A percentile compares a stretch with the other conserved stretches of the same genome.
Evolutionary conservation across 1,140 invertebrate species (phyloP).

Genomic region (Apis laboriosa): DNA sequence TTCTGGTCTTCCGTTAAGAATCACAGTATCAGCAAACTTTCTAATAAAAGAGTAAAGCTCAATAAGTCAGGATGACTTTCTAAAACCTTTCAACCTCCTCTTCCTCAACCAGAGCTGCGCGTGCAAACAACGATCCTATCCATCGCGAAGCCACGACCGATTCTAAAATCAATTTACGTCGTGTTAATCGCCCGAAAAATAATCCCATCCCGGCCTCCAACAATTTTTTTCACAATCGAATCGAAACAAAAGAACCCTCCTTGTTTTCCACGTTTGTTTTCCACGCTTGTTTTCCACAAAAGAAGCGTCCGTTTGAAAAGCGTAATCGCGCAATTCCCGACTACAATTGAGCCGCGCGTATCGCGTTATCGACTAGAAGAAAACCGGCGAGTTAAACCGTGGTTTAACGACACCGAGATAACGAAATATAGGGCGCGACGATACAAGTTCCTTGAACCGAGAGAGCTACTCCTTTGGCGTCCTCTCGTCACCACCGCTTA

Average conservation of each 20-base stretch:
- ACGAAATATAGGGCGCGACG: constrained; percentile 35
- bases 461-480: background rate
- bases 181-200: too few species aligned
- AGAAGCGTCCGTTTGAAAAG: background rate
- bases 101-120: background rate
- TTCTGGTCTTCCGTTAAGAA: too few species aligned
- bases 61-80: background rate
- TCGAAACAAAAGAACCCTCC: too few species aligned
- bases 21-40: background rate
- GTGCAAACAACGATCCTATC: background rate
- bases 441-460: constrained; percentile 44
- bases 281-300: too few species aligned
- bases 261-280: too few species aligned
- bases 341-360: background rate
- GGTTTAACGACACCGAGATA: constrained; percentile 35
- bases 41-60: background rate
- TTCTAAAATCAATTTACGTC: background rate
- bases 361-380: constrained; percentile 21
- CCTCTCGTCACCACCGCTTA: constrained; percentile 19
- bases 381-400: background rate
- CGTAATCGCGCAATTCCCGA: background rate
- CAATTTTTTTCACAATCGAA: too few species aligned
- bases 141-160: background rate
- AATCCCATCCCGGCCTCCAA: too few species aligned
- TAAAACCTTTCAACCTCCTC: background rate